These are phyloP conservation scores for Pygoscelis adeliae DNA, from an alignment of 2,113 vertebrate genomes.

Conservation along the genomic window DNA sequence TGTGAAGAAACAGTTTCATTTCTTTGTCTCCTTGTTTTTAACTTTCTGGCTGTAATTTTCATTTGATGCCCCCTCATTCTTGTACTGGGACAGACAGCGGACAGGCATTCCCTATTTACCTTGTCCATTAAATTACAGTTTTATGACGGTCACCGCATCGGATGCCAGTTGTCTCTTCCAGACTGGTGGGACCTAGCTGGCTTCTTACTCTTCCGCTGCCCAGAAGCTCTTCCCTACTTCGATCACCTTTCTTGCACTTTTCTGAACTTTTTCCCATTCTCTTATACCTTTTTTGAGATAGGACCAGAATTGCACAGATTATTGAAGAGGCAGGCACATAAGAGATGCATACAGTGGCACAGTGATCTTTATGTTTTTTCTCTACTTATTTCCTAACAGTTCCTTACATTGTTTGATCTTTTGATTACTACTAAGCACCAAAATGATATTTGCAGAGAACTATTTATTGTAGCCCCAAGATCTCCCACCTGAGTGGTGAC, in stretches of 20 bases:
- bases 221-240: background rate
- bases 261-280: background rate
- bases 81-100: rapidly evolving
- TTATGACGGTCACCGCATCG: rapidly evolving
- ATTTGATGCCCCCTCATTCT: background rate
- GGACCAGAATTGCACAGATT: background rate
- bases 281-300: background rate
- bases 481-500: background rate
- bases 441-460: background rate
- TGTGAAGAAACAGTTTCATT: background rate
- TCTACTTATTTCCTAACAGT: background rate
- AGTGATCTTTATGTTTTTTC: background rate
- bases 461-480: background rate
- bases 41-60: background rate
- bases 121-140: background rate
- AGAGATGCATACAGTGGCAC: background rate
- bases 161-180: background rate
- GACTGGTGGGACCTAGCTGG: background rate
- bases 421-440: background rate
- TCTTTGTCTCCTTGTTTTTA: background rate
- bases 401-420: background rate
- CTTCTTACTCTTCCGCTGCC: background rate
- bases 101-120: too few species aligned
- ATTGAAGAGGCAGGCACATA: background rate
- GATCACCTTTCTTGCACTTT: background rate